phyloP scores from a whole-genome alignment of 2,888 invertebrate species.

The Eristalis arbustorum region DNA sequence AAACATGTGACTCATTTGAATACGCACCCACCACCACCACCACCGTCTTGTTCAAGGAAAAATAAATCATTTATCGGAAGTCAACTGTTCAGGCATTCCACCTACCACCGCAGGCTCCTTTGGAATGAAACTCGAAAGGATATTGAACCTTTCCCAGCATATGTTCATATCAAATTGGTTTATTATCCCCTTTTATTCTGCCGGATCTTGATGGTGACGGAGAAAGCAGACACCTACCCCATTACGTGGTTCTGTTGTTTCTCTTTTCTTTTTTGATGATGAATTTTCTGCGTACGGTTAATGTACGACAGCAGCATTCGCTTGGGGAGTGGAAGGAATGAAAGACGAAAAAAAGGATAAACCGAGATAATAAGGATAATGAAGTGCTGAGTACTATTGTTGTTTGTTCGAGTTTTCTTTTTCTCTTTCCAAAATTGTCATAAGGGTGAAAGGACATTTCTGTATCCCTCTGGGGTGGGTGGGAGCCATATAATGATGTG shows the following conservation, averaged over 20 bases:
- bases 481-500: not conserved
- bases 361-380: slow-evolving; percentile 57
- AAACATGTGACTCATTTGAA: slow-evolving; percentile 4
- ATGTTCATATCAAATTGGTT: slow-evolving; percentile 52
- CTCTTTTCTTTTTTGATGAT: not conserved
- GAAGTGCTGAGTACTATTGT: slow-evolving; percentile 51
- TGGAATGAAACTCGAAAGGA: slow-evolving; percentile 2
- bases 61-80: slow-evolving; percentile 35
- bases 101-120: not conserved
- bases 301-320: slow-evolving; percentile 14
- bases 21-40: not conserved
- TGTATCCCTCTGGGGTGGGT: not conserved
- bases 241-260: slow-evolving; percentile 9
- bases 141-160: slow-evolving; percentile 50
- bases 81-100: slow-evolving; percentile 10
- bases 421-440: slow-evolving; percentile 20
- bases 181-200: slow-evolving; percentile 38
- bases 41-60: slow-evolving; percentile 12
- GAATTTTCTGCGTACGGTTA: slow-evolving; percentile 1
- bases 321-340: slow-evolving; percentile 17
- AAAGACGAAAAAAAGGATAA: slow-evolving; percentile 41
- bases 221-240: not conserved
- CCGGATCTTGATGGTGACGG: slow-evolving; percentile 14
- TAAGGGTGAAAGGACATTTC: slow-evolving; percentile 10
- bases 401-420: slow-evolving; percentile 22